These are phyloP conservation scores for Adela reaumurella DNA, from an alignment of 2,888 invertebrate species.

Conservation along the genomic window DNA sequence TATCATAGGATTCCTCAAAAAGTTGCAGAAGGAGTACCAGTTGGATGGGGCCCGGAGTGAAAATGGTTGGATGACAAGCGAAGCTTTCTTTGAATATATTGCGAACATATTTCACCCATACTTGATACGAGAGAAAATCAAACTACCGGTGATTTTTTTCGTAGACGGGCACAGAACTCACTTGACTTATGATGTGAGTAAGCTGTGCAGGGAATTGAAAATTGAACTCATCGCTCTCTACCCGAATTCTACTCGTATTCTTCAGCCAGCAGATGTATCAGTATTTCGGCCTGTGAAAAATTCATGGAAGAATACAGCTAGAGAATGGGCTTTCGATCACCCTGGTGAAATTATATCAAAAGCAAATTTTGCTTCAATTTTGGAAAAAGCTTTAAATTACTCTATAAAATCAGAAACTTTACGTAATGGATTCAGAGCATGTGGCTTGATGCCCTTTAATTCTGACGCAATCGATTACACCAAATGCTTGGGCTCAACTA, in stretches of 20 bases:
- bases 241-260: conserved; percentile 9
- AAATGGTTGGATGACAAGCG: neutral
- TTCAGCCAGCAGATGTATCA: conserved; percentile 6
- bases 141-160: conserved; percentile 6
- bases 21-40: neutral
- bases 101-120: neutral
- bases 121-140: neutral
- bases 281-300: conserved; percentile 1
- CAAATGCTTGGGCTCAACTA: conserved; percentile 5
- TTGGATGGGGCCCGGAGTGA: neutral
- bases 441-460: conserved; percentile 3
- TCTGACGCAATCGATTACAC: conserved; percentile 6
- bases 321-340: conserved; percentile 4
- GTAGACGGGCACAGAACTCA: conserved; percentile 9
- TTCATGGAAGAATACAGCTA: conserved; percentile 2
- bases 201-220: conserved; percentile 5
- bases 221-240: conserved; percentile 3
- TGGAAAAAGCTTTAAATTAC: conserved; percentile 3
- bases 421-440: conserved; percentile 6
- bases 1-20: neutral
- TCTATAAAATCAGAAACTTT: conserved; percentile 2
- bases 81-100: neutral
- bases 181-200: conserved; percentile 7
- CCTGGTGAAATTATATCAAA: conserved; percentile 3
- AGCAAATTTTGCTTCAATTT: conserved; percentile 6